phyloP scores from a whole-genome alignment of 1,140 invertebrate genomes.

The Drosophila orena region DNA sequence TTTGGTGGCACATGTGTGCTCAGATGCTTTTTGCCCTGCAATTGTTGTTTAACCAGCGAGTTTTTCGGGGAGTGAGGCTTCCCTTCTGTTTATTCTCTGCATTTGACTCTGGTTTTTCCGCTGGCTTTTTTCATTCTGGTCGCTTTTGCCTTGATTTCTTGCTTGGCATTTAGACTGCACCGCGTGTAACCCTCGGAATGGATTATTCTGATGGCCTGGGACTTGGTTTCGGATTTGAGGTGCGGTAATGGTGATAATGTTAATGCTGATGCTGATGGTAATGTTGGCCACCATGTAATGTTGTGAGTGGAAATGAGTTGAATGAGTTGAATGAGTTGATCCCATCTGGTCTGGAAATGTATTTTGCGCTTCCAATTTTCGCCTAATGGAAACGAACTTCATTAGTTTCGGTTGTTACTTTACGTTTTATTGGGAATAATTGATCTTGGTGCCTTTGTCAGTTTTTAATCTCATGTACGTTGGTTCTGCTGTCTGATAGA shows the following conservation, averaged over 20 bases:
- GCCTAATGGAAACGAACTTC: background rate
- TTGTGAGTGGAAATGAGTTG: slow-evolving; percentile 15
- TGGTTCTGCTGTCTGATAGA: too few species aligned
- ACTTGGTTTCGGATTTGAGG: slow-evolving; percentile 28
- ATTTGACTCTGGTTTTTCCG: slow-evolving; percentile 47
- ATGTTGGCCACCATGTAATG: slow-evolving; percentile 10
- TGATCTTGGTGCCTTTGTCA: too few species aligned
- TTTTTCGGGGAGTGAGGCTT: slow-evolving; percentile 1
- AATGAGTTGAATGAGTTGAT: too few species aligned
- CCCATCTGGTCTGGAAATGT: background rate
- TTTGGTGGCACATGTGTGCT: slow-evolving; percentile 68
- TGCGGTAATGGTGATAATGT: slow-evolving; percentile 26
- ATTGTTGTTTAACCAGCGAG: slow-evolving; percentile 47
- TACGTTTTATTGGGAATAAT: too few species aligned
- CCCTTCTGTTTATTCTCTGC: slow-evolving; percentile 50
- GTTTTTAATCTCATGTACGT: too few species aligned
- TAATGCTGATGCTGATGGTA: slow-evolving; percentile 23
- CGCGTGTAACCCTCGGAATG: slow-evolving; percentile 23
- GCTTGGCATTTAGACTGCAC: slow-evolving; percentile 54
- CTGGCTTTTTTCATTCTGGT: slow-evolving; percentile 33
- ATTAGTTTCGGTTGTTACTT: too few species aligned
- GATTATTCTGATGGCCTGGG: slow-evolving; percentile 25
- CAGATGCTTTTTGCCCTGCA: slow-evolving; percentile 42
- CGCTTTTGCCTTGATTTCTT: slow-evolving; percentile 37
- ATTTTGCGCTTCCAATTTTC: background rate